Base-by-base conservation (phyloP, 2,797 vertebrate species). In the Menidia menidia region DNA sequence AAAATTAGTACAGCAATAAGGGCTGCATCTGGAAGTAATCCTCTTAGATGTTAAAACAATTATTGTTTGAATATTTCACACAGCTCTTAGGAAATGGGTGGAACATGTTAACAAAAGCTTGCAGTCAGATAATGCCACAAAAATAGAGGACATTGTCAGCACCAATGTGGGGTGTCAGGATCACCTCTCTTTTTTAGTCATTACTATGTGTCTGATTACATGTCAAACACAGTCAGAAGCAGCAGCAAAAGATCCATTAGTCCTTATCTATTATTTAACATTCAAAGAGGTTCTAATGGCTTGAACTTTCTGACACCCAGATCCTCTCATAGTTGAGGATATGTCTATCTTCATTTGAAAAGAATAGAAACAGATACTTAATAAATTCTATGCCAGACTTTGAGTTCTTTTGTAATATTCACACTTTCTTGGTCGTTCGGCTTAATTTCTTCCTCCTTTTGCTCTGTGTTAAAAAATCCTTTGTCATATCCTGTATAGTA, bases 181-280 rank as follows among this genome's bases (percentile, higher is more conserved):
- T 67, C 62, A 2, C 32, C 77, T 75, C 68, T 85, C 73, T 86
- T 87, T 88, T 86, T 80, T 77, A 88, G 88, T 92, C 82, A 88
- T 89, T 84, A 39, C 35, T 39, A 39, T 39, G 10, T 39, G 88
- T 91, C 83, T 88, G 64, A 63, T 67, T 74, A 71, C 80, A 81
- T 89, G 87, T 89, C 90, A 89, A 87, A 89, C 70, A 80, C 67
- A 85, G 84, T 84, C 80, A 79, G 81, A 75, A 87, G 88, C 83
- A 51, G 88, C 77, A 72, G 85, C 81, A 83, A 81, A 82, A 76
- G 83, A 84, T 81, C 81, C 86, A 92, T 94, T 92, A 93, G 82
- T 78, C 86, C 83, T 81, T 77, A 93, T 93, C 86, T 91, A 94
- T 94, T 93, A 94, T 93, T 92, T 82, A 94, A 80, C 73, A 92